A percentile compares a stretch with the other conserved stretches of the same genome.
These are phyloP conservation scores for Cotesia chilonis DNA, from an alignment of 1,140 invertebrate genomes.

Conservation along the genomic window DNA sequence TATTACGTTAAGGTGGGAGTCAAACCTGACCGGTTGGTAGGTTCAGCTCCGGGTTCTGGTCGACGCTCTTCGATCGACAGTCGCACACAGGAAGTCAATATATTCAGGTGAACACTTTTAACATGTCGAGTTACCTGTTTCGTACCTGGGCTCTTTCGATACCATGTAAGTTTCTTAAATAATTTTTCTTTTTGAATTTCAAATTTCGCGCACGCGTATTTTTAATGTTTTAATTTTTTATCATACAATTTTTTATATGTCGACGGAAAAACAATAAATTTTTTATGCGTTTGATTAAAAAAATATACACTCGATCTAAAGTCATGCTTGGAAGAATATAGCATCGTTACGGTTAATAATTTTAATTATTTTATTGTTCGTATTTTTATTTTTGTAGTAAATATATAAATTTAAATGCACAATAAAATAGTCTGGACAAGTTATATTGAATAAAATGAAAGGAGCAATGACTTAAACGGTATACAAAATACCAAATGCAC, in stretches of 20 bases:
- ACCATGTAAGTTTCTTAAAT: not conserved
- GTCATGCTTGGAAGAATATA: not conserved
- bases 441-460: not conserved
- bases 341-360: conserved; percentile 6
- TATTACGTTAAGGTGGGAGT: conserved; percentile 52
- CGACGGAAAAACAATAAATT: no score
- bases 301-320: not conserved
- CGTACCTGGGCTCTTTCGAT: no score
- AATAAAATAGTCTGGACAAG: not conserved
- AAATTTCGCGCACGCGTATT: no score
- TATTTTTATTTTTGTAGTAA: not conserved
- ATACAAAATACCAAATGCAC: not conserved
- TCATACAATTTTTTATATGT: no score
- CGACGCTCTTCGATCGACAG: conserved; percentile 52
- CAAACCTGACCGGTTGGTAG: conserved; percentile 49
- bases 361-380: not conserved
- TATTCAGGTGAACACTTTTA: conserved; percentile 43
- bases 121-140: conserved; percentile 14
- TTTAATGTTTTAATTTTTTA: no score
- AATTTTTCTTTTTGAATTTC: no score
- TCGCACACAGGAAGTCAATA: conserved; percentile 51
- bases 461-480: not conserved
- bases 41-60: conserved; percentile 43
- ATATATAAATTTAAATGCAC: not conserved
- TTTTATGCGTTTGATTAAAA: no score